Percentiles rank a stretch among this genome's conserved stretches.
Evolutionary conservation across 2,113 vertebrate genomes (phyloP).

Genomic region (Plotosus lineatus): DNA sequence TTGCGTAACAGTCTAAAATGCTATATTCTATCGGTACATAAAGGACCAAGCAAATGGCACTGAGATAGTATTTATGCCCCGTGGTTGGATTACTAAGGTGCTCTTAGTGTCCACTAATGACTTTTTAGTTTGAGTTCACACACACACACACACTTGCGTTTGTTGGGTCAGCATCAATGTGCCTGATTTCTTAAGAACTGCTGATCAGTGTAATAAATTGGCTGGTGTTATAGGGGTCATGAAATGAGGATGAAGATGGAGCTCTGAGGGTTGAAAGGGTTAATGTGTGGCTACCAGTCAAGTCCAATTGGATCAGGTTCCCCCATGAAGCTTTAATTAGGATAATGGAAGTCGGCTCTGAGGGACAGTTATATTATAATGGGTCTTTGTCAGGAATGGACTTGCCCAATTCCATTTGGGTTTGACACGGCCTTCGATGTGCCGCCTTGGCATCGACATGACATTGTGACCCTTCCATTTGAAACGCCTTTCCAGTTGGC

Average conservation of each 20-base stretch:
- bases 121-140: conserved; percentile 57
- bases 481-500: neutral
- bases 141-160: no score
- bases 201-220: conserved; percentile 59
- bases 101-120: conserved; percentile 63
- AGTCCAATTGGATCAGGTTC: conserved; percentile 58
- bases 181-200: conserved; percentile 64
- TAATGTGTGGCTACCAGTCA: conserved; percentile 56
- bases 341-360: conserved; percentile 54
- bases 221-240: conserved; percentile 61
- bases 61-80: conserved; percentile 23
- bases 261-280: conserved; percentile 51
- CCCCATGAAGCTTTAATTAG: conserved; percentile 51
- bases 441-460: conserved; percentile 11
- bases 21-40: conserved; percentile 5
- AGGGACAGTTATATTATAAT: conserved; percentile 49
- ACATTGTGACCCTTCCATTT: neutral
- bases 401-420: conserved; percentile 12
- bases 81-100: conserved; percentile 55
- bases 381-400: conserved; percentile 51
- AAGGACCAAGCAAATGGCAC: conserved; percentile 14
- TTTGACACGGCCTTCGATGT: conserved; percentile 32
- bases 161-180: conserved; percentile 61
- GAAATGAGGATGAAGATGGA: conserved; percentile 44
- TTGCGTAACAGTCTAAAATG: conserved; percentile 28